Evolutionary conservation across 2,113 vertebrate genomes (phyloP).

Genomic region (Leucopsar rothschildi): DNA sequence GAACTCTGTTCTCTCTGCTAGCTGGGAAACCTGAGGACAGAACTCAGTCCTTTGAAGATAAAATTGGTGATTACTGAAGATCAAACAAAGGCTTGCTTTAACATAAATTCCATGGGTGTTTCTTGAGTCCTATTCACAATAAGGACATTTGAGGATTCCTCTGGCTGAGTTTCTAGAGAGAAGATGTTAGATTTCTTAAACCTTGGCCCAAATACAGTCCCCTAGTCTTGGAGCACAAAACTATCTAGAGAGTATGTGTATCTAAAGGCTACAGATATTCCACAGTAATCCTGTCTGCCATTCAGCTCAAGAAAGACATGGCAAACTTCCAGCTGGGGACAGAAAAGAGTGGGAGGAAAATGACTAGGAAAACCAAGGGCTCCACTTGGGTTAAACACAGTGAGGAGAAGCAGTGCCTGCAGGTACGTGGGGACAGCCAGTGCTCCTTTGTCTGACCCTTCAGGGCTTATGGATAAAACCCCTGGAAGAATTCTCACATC

Average conservation of each 20-base stretch:
- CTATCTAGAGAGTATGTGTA: neutral
- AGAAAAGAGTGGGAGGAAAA: neutral
- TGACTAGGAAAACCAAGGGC: neutral
- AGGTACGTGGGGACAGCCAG: neutral
- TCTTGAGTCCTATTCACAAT: neutral
- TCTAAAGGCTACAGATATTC: neutral
- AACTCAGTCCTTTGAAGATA: conserved; percentile 11
- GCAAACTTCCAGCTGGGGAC: neutral
- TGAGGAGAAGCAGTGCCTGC: neutral
- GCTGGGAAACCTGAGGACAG: conserved; percentile 22
- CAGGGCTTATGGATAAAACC: neutral
- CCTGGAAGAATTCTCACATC: neutral
- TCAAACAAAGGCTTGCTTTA: neutral
- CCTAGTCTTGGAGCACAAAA: neutral
- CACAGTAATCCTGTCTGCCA: neutral
- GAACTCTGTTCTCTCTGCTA: neutral
- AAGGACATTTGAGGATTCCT: neutral
- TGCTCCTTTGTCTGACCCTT: neutral
- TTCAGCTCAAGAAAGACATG: neutral
- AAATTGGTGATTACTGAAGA: neutral
- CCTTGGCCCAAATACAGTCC: neutral
- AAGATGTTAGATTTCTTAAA: neutral
- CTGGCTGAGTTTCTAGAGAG: neutral
- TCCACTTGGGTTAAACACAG: neutral
- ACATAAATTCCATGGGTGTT: neutral